Base-by-base conservation (phyloP, 2,888 invertebrate genomes). In the Drosophila affinis region DNA sequence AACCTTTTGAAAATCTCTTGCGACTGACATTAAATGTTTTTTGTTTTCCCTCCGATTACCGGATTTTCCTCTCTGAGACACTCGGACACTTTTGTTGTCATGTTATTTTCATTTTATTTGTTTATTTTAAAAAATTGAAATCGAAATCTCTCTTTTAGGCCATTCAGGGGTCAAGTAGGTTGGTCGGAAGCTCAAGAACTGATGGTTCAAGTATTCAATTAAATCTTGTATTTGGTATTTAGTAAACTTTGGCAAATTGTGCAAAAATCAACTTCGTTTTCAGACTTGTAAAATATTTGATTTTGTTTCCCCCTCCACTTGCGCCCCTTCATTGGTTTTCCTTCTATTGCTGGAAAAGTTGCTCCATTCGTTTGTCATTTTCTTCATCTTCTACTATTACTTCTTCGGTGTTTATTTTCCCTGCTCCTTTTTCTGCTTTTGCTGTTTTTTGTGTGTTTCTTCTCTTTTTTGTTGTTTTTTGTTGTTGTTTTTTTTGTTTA, bases 401-500 rank as follows among this genome's bases (percentile, higher is more conserved):
- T 59, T 29, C 60, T 65, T 56, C 52, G 59, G 60, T 52, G 39
- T 61, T 62, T 64, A 60, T 61, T 62, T 61, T 59, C 49, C 32
- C 48, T 73, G 74, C 72, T 70, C 55, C 68, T 65, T 73, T 78
- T 69, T 53, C 39, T 59, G 49, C 18, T 54, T 47, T 48, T 52
- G 59, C 44, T 65, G 72, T 52, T 68, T 58, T 63, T 39, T 39
- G 39, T 39, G 58, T 59, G 49, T 34, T 54, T 51, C 53, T 52
- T 59, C 39, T 63, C 72, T 54, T 68, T 58, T 63, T 61, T 53
- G 68, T 46, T 24, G 24, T 54, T 53, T 32, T 57, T 53, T 53
- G 39, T 57, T 53, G 68, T 44, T 24, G 24, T 4, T 71, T 56
- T 67, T 72, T 81, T 77, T 80, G 79, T 78, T 82, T 85, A 82